Evolutionary conservation across 2,797 vertebrate species (phyloP).

Genomic region (Phrynocephalus guinanensis): DNA sequence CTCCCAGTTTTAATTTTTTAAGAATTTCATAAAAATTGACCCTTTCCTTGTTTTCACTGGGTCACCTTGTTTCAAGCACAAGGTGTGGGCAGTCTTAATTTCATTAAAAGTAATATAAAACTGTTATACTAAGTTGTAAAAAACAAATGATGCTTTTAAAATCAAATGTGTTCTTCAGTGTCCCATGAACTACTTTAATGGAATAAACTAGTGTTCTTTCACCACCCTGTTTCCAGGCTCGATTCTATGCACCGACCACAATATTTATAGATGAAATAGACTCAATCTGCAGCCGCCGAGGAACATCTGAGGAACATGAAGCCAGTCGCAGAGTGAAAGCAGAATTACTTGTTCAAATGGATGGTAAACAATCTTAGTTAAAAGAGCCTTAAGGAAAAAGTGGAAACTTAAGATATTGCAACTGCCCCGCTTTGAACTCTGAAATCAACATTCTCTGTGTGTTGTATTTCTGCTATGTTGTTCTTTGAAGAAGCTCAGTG

Average conservation of each 20-base stretch:
- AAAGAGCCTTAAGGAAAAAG: neutral
- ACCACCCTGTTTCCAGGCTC: constrained; percentile 81
- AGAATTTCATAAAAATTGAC: neutral
- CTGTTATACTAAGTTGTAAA: neutral
- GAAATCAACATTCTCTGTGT: neutral
- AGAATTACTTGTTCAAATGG: constrained; percentile 97
- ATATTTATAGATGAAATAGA: constrained; percentile 99
- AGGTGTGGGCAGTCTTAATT: neutral
- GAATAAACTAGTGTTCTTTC: constrained; percentile 33
- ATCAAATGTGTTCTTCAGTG: neutral
- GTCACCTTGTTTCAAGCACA: neutral
- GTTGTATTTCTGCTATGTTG: neutral
- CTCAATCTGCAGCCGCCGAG: constrained; percentile 97
- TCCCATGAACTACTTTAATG: neutral
- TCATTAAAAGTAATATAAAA: neutral
- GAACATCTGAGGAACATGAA: constrained; percentile 97
- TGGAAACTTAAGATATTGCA: neutral
- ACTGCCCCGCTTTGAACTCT: neutral
- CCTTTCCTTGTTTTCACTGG: neutral
- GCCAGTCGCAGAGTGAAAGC: constrained; percentile 96
- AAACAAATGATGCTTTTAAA: neutral
- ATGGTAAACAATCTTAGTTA: constrained; percentile 80
- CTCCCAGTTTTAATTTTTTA: neutral
- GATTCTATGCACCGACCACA: constrained; percentile 95
- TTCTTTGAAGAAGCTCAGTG: neutral